phyloP scores from a whole-genome alignment of 2,888 invertebrate genomes.

The Athalia cordata region DNA sequence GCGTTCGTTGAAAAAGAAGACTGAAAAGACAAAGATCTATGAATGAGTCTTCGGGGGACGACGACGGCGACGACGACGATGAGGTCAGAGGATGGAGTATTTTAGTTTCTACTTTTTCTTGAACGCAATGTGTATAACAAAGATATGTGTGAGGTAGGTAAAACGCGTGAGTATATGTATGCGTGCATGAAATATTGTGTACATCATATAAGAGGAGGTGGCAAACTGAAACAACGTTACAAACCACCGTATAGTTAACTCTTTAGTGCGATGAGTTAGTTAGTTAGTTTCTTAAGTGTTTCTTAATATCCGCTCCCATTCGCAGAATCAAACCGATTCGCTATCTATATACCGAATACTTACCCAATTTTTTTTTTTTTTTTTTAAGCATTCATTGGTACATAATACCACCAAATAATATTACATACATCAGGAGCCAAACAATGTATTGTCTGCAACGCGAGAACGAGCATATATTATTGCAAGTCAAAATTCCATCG shows the following conservation, averaged over 20 bases:
- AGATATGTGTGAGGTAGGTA: not conserved
- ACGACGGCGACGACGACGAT: not conserved
- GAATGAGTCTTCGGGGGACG: constrained; percentile 31
- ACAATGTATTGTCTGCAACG: too few species aligned
- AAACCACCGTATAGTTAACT: not conserved
- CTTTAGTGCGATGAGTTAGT: not conserved
- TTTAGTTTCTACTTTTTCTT: constrained; percentile 38
- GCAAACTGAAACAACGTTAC: not conserved
- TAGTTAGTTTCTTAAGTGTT: constrained; percentile 55
- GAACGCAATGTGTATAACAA: not conserved
- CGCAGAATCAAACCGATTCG: constrained; percentile 68
- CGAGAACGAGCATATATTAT: too few species aligned
- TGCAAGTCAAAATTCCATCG: too few species aligned
- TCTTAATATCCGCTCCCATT: constrained; percentile 71
- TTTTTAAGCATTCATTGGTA: not conserved
- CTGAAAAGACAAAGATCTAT: constrained; percentile 33
- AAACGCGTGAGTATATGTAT: constrained; percentile 1
- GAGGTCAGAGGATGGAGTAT: constrained; percentile 38
- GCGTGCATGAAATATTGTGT: not conserved
- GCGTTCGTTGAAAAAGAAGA: not conserved
- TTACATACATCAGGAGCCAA: not conserved
- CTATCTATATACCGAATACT: constrained; percentile 3
- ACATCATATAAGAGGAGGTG: not conserved
- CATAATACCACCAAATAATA: not conserved
- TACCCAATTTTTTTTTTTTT: constrained; percentile 31